Evolutionary conservation across 2,888 invertebrate genomes (phyloP), one percentile per base, ranked within the genome.

Genomic region (Incurvaria masculella): DNA sequence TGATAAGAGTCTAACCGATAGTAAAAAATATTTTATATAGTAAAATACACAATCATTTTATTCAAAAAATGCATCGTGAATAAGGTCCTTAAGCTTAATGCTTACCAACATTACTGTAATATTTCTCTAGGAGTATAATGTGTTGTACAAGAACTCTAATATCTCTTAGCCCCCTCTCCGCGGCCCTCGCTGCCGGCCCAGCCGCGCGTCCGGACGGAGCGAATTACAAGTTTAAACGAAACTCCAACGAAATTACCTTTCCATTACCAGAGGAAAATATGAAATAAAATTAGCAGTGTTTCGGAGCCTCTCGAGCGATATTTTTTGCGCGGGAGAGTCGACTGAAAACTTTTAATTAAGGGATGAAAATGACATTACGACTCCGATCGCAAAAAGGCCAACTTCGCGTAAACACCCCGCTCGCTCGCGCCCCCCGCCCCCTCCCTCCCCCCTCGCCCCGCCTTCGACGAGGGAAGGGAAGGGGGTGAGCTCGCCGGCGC

Each of bases 311-410:
- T 6, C 33, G 33, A n/a, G 14, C 14, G 33, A n/a, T 33, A 33
- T 33, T 33, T 23, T 33, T 33, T 33, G 33, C 33, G 33, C 33
- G 33, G 33, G 11, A 33, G 33, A 33, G 11, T 33, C 33, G 46
- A 46, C 41, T 21, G 27, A 19, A 44, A 49, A 76, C 71, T 76
- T 76, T 78, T 76, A 78, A 76, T 75, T 75, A 78, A 73, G 71
- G 75, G 72, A 73, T 75, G 73, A 75, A 33, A 74, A 73, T 75
- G 75, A 72, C 73, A 76, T 74, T 72, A 72, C 33, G 63, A 72
- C 63, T 61, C 66, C 70, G 72, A 66, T 72, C 57, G 67, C 60
- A 67, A 69, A 68, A 21, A 70, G 66, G 66, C 67, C 67, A 68
- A 69, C 66, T 69, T 70, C 66, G 33, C 33, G 14, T 33, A 33